Evolutionary conservation across 30 jellyfish, hydroid and myxozoan species (phyloP), one percentile per base, ranked within the genome.

Genomic region (Hydractinia echinata): DNA sequence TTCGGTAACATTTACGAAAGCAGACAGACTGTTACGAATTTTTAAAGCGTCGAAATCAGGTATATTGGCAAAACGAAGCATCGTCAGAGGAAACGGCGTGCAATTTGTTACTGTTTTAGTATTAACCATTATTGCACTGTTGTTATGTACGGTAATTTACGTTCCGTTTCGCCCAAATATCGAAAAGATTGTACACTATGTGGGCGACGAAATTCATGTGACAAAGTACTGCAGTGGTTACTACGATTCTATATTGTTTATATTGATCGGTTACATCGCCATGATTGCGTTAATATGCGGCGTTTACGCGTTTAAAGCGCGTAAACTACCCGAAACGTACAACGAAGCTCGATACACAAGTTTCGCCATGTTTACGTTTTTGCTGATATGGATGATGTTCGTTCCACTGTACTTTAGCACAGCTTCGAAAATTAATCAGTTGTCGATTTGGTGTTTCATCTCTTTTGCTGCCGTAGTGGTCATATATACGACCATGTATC

Each of bases 281-380:
- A 90, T 89, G 50, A 88, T 94, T 55, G 85, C 99, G 6, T 72
- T 94, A 61, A 72, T 95, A 10, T 94, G 99, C 68, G 84, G 95
- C 72, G 91, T 94, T 19, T 94, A 89, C 76, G 99, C 99, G 6
- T 94, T 94, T 78, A 84, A 84, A 56, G 96, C 99, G 50, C 81
- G 99, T 48, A 94, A 94, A 68, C 82, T 94, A 49, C 99, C 99
- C 8, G 97, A 94, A 72, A 82, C 82, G 54, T 84, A 88, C 86
- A 94, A 94, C 82, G 99, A 94, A 76, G 99, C 99, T 4, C 89
- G 97, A 8, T 94, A 79, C 81, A 94, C 99, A 10, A 94, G 96
- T 72, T 94, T 88, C 55, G 99, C 99, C 51, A 94, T 88, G 99
- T 94, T 94, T 70, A 73, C 88, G 10, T 94, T 88, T 79, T 86